Evolutionary conservation across 2,113 vertebrate genomes (phyloP).

Genomic region (Microcebus tavaratra): DNA sequence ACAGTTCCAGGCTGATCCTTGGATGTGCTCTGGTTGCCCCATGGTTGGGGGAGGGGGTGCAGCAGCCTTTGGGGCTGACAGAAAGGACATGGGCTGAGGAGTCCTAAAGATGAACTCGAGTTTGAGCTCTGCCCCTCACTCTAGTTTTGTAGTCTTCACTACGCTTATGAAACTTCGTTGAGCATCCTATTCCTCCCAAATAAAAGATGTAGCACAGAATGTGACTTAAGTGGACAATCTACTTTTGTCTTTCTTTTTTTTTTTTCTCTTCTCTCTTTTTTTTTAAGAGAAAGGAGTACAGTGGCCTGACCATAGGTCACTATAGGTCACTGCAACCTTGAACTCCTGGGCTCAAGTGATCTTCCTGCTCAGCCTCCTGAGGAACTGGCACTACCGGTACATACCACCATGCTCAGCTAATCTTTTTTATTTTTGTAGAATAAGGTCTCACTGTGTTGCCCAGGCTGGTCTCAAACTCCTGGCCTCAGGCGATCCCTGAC

Average conservation of each 20-base stretch:
- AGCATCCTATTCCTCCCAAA: neutral
- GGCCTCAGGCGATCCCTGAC: no score
- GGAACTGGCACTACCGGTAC: no score
- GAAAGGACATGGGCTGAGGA: neutral
- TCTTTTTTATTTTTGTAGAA: no score
- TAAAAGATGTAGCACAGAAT: neutral
- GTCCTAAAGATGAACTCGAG: neutral
- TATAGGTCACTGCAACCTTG: no score
- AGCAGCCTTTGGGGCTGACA: neutral
- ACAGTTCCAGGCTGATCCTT: neutral
- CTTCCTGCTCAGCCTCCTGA: no score
- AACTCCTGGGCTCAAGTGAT: no score
- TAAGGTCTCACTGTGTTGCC: no score
- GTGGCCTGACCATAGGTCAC: no score
- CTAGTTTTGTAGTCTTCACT: neutral
- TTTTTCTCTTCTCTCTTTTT: neutral
- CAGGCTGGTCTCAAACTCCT: no score
- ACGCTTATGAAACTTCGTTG: neutral
- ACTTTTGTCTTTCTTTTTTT: no score
- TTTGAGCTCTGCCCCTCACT: neutral
- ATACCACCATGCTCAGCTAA: no score
- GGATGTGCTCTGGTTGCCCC: neutral
- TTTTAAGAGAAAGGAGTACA: neutral
- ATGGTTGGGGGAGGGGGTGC: rapidly evolving
- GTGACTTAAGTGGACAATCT: neutral